These are phyloP conservation scores for Eulemur albifrons DNA, from an alignment of 2,797 vertebrate species.

Conservation along the genomic window DNA sequence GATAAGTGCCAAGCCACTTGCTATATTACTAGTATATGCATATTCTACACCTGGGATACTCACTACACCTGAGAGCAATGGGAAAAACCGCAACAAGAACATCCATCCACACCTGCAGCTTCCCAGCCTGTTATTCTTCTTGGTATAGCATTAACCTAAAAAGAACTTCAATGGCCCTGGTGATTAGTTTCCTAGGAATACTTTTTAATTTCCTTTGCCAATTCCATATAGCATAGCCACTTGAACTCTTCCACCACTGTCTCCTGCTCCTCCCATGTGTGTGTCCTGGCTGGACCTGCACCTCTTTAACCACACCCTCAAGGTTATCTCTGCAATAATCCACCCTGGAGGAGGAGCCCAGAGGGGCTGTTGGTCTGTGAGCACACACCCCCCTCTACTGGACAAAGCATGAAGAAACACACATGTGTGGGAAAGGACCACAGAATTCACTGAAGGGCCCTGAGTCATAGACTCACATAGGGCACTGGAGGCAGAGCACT, in stretches of 20 bases:
- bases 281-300: background rate
- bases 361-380: slow-evolving; percentile 29
- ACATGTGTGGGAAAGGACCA: background rate
- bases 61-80: background rate
- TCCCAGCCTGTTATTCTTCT: background rate
- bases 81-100: background rate
- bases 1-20: background rate
- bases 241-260: background rate
- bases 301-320: background rate
- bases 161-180: background rate
- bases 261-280: fast-evolving
- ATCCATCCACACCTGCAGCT: background rate
- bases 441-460: background rate
- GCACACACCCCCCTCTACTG: slow-evolving; percentile 73
- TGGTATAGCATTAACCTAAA: background rate
- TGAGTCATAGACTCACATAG: background rate
- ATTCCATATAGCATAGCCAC: background rate
- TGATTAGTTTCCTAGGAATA: background rate
- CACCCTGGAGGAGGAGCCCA: background rate
- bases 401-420: slow-evolving; percentile 48
- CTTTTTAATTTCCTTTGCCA: background rate
- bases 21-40: too few relatives aligned
- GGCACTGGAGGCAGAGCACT: background rate
- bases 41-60: background rate
- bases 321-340: background rate